Evolutionary conservation across 2,113 vertebrate species (phyloP).

Genomic region (Hippocampus guttulatus): DNA sequence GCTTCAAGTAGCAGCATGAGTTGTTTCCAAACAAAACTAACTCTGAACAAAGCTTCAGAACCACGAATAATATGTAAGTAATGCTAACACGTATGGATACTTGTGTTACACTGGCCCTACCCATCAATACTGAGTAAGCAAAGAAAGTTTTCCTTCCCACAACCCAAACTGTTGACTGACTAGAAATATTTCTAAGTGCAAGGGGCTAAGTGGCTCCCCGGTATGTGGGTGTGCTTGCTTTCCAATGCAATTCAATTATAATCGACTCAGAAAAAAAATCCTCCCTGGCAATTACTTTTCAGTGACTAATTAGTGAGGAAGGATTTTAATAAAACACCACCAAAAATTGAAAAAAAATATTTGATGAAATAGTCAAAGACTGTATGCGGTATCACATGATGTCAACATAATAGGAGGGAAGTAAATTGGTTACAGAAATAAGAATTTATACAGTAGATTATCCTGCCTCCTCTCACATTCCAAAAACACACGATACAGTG

Average conservation of each 20-base stretch:
- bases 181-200: not conserved
- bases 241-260: not conserved
- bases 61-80: not conserved
- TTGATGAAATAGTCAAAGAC: not conserved
- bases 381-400: not conserved
- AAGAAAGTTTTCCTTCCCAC: not conserved
- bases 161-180: not conserved
- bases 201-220: not conserved
- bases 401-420: not conserved
- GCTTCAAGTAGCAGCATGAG: slow-evolving; percentile 14
- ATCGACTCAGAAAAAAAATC: not conserved
- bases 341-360: not conserved
- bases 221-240: not conserved
- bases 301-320: not conserved
- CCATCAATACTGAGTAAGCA: not conserved
- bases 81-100: not conserved
- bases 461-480: too few species aligned
- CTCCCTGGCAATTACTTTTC: not conserved
- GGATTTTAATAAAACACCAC: too few species aligned
- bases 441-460: too few species aligned
- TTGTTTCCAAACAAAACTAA: slow-evolving; percentile 19
- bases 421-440: too few species aligned
- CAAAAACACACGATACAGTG: too few species aligned
- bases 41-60: not conserved
- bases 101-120: not conserved